phyloP scores from a whole-genome alignment of 2,113 vertebrate genomes.

The Falcunculus frontatus region DNA sequence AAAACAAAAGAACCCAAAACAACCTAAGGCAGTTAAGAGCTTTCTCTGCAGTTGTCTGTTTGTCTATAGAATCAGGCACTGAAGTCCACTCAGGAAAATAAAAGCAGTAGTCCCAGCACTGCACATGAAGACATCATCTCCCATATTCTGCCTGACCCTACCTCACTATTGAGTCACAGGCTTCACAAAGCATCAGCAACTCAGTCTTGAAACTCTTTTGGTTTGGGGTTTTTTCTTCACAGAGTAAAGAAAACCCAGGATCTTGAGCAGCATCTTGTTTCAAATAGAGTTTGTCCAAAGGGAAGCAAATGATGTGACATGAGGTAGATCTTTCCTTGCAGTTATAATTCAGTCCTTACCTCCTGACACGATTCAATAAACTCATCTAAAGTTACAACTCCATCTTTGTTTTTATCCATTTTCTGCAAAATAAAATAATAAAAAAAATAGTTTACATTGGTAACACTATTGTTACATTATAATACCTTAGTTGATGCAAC shows the following conservation, averaged over 20 bases:
- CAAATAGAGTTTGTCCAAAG: not conserved
- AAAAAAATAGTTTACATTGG: not conserved
- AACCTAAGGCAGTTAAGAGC: not conserved
- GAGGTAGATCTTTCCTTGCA: not conserved
- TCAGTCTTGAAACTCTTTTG: not conserved
- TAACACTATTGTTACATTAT: not conserved
- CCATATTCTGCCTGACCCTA: not conserved
- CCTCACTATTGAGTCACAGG: not conserved
- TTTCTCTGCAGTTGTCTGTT: not conserved
- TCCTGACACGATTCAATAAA: constrained; percentile 96
- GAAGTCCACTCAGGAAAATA: not conserved
- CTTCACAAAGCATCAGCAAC: not conserved
- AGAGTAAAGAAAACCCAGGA: not conserved
- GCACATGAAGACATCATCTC: not conserved
- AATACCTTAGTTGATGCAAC: not conserved
- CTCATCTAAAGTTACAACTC: constrained; percentile 95
- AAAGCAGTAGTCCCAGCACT: not conserved
- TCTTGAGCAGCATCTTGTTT: not conserved
- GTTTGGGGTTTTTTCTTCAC: not conserved
- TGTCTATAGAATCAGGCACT: not conserved
- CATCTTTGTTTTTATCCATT: constrained; percentile 99
- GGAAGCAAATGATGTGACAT: not conserved
- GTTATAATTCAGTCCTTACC: constrained; percentile 72
- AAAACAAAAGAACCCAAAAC: not conserved
- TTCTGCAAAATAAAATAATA: constrained; percentile 78